These are phyloP conservation scores for Agelas oroides DNA, from an alignment of 37 sponge, comb jelly and placozoan genomes.

Conservation along the genomic window DNA sequence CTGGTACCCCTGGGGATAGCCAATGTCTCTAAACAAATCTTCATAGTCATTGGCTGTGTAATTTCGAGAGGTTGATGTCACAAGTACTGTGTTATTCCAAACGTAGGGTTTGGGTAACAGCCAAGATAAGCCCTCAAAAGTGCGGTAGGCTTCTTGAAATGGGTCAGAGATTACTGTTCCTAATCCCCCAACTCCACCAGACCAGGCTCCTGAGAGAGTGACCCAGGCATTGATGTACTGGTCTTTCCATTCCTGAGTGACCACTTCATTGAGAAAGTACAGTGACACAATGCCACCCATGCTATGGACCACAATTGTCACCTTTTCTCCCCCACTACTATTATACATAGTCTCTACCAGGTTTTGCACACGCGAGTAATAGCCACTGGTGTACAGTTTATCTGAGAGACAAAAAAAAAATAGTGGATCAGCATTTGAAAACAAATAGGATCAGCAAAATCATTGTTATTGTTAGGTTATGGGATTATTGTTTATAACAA, in stretches of 20 bases:
- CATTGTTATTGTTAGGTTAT: no score
- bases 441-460: no score
- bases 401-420: not conserved
- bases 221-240: slow-evolving; percentile 62
- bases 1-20: slow-evolving; percentile 34
- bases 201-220: slow-evolving; percentile 58
- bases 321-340: slow-evolving; percentile 1
- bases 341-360: slow-evolving; percentile 52
- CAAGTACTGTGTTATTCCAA: not conserved
- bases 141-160: not conserved
- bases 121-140: slow-evolving; percentile 2
- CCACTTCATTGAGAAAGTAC: slow-evolving; percentile 60
- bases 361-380: slow-evolving; percentile 23
- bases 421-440: no score
- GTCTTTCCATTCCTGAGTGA: slow-evolving; percentile 63
- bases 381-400: not conserved
- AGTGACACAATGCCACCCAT: slow-evolving; percentile 47
- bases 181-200: not conserved
- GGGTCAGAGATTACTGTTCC: no score
- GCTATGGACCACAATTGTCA: slow-evolving; percentile 66
- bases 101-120: slow-evolving; percentile 15
- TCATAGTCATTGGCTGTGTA: slow-evolving; percentile 77
- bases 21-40: slow-evolving; percentile 53
- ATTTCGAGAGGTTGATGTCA: slow-evolving; percentile 33
- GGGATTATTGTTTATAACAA: no score